Evolutionary conservation across 2,797 vertebrate genomes (phyloP), one percentile per base, ranked within the genome.

Genomic region (Clarias platycephalus): DNA sequence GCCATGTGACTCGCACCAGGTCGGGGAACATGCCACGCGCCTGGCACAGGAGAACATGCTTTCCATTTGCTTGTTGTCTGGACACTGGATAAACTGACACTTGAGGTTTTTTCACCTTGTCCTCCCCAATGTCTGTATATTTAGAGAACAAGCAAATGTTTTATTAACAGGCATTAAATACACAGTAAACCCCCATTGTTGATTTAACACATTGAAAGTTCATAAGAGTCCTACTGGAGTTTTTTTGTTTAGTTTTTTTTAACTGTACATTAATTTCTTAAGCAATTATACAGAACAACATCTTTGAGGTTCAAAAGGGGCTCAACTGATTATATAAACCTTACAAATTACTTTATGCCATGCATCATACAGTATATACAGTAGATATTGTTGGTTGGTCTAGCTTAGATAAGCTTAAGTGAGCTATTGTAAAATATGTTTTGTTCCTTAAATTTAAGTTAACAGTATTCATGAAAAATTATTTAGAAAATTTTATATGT

Each of bases 11-110:
- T 0, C 28, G 88, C 68, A 95, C 93, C 57, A 93, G 34, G 4
- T 92, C 91, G 31, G 95, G 95, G 79, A 93, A 94, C 91, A 96
- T 96, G 0, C 88, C 86, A 55, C 92, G 91, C 79, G 95, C 89
- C 3, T 94, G 91, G 83, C 95, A 96, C 60, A 89, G 18, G 31
- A 84, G 15, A 20, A 80, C 13, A 18, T 13, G n/a, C 28, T 87
- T 88, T 3, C 3, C 58, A 44, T 18, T 24, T 53, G 9, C 10
- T 55, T 16, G 40, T 64, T 34, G 1, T 18, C 5, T 15, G n/a
- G 84, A 60, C 0, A 64, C n/a, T 34, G 31, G 18, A 20, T 87
- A 89, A 6, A 12, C 64, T 2, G 40, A 5, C 5, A 89, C 8
- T 1, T 0, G 68, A 2, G 67, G 34, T 70, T 24, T 44, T 70